Evolutionary conservation across 2,113 vertebrate genomes (phyloP).

Genomic region (Turdus rufiventris): DNA sequence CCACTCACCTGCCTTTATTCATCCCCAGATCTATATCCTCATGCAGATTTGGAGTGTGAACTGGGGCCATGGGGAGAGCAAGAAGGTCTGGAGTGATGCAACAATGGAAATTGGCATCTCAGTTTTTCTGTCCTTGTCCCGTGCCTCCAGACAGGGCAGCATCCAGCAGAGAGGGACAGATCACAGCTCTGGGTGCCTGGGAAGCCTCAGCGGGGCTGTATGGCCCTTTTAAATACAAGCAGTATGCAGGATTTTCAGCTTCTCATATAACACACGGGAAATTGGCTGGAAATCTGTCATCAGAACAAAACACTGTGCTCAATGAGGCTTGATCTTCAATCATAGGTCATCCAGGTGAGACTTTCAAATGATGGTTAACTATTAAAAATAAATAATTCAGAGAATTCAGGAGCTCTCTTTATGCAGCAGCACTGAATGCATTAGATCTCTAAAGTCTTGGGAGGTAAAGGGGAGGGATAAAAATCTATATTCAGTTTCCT

Average conservation of each 20-base stretch:
- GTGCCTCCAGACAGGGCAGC: not conserved
- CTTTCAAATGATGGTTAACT: constrained; percentile 38
- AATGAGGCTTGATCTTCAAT: constrained; percentile 43
- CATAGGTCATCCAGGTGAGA: constrained; percentile 29
- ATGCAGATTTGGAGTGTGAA: not conserved
- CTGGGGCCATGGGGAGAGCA: not conserved
- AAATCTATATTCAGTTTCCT: not conserved
- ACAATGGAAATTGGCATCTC: not conserved
- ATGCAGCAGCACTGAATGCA: not conserved
- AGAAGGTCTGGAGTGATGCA: not conserved
- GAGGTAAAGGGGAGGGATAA: not conserved
- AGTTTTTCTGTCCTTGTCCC: not conserved
- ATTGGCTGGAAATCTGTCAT: constrained; percentile 24
- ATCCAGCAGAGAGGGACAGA: not conserved
- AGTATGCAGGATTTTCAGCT: not conserved
- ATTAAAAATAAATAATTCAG: constrained; percentile 59
- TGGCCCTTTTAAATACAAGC: not conserved
- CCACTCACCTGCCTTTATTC: too few relatives aligned
- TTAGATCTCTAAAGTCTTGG: not conserved
- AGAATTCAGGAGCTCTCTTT: not conserved
- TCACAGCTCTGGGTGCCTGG: not conserved
- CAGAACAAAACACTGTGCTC: constrained; percentile 17
- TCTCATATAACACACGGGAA: constrained; percentile 8
- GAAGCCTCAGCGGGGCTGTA: not conserved
- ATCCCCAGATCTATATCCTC: not conserved